These are phyloP conservation scores for Ethmia dodecea DNA, from an alignment of 2,888 invertebrate genomes.

Conservation along the genomic window DNA sequence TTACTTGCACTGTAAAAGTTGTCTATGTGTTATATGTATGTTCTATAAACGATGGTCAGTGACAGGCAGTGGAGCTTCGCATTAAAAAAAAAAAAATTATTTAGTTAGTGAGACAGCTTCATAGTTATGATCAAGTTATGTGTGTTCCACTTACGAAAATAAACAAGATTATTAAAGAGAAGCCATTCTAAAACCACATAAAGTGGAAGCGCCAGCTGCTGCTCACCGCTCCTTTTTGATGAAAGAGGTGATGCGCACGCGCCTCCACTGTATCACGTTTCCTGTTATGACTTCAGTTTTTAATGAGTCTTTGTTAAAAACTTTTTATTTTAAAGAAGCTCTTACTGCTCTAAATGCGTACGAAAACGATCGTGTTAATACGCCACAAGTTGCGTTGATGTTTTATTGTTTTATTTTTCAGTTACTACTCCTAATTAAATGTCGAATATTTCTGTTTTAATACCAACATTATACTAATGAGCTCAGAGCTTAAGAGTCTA, in stretches of 20 bases:
- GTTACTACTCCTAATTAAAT: conserved; percentile 1
- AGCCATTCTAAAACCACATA: conserved; percentile 68
- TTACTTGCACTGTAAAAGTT: too few relatives aligned
- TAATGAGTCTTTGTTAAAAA: conserved; percentile 63
- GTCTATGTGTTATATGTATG: too few relatives aligned
- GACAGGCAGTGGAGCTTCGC: too few relatives aligned
- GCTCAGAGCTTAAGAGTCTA: too few relatives aligned
- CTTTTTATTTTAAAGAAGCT: conserved; percentile 56
- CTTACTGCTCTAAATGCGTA: conserved; percentile 55
- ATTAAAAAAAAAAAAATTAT: neutral
- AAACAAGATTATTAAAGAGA: conserved; percentile 72
- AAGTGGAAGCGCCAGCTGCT: conserved; percentile 68
- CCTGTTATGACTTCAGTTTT: conserved; percentile 75
- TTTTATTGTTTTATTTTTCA: conserved; percentile 44
- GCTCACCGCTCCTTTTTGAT: conserved; percentile 65
- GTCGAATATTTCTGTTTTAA: too few relatives aligned
- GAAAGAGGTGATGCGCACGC: conserved; percentile 60
- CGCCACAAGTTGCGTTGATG: conserved; percentile 30
- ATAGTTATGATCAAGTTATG: conserved; percentile 55
- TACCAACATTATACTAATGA: too few relatives aligned
- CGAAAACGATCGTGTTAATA: conserved; percentile 26
- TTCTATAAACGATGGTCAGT: too few relatives aligned
- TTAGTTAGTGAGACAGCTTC: conserved; percentile 31
- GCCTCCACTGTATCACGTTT: conserved; percentile 67
- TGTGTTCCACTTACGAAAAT: conserved; percentile 65